Evolutionary conservation across 2,113 vertebrate genomes (phyloP).

Genomic region (Scomber colias): DNA sequence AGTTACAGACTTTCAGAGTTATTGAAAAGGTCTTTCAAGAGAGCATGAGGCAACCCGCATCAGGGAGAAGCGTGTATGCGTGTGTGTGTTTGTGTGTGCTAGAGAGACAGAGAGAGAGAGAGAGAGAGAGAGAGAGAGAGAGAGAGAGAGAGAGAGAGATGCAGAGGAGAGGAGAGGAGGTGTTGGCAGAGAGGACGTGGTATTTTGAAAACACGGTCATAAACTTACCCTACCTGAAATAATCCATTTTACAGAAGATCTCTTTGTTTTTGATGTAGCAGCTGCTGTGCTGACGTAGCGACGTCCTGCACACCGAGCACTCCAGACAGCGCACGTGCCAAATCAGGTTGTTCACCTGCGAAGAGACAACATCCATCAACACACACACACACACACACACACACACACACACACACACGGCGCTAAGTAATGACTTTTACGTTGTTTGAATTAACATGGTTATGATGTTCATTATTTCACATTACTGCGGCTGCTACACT

Average conservation of each 20-base stretch:
- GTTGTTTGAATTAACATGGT: not conserved
- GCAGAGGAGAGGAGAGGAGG: not conserved
- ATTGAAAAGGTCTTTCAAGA: conserved; percentile 67
- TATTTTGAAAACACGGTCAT: conserved; percentile 78
- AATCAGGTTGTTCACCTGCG: conserved; percentile 97
- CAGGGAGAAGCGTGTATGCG: not conserved
- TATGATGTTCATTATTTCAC: no score
- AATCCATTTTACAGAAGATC: conserved; percentile 99
- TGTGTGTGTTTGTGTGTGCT: conserved; percentile 4
- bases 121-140: conserved; percentile 7
- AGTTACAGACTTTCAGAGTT: conserved; percentile 66
- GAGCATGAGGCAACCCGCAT: conserved; percentile 67
- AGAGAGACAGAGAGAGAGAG: not conserved
- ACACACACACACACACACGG: not conserved
- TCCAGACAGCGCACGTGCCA: conserved; percentile 98
- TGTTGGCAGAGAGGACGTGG: conserved; percentile 13
- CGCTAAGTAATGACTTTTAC: not conserved
- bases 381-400: conserved; percentile 15
- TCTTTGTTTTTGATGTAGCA: conserved; percentile 99
- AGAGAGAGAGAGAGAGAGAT: not conserved
- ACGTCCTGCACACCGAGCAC: conserved; percentile 96
- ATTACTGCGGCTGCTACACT: no score
- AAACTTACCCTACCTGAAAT: conserved; percentile 97
- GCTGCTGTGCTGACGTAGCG: conserved; percentile 96
- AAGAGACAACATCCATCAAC: conserved; percentile 30